Evolutionary conservation across 2,888 invertebrate species (phyloP).

Genomic region (Chrysodeixis includens): DNA sequence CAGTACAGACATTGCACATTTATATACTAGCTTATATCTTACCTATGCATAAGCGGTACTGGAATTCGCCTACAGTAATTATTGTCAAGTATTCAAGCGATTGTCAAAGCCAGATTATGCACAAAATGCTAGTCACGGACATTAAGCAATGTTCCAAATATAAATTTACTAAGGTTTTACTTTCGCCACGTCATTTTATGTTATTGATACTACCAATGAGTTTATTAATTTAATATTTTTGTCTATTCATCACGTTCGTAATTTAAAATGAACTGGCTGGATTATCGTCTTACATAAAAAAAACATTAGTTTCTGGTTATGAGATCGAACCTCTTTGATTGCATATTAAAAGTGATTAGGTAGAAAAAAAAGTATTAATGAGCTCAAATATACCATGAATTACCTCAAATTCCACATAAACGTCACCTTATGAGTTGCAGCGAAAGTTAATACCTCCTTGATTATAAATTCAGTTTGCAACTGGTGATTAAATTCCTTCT

Average conservation of each 20-base stretch:
- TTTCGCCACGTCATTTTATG: conserved; percentile 28
- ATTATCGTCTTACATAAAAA: not conserved
- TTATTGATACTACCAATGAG: not conserved
- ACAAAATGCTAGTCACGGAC: conserved; percentile 30
- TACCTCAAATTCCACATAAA: conserved; percentile 15
- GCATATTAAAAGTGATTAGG: not conserved
- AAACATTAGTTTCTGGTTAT: not conserved
- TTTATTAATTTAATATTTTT: not conserved
- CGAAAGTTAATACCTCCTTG: conserved; percentile 24
- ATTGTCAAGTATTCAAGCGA: conserved; percentile 22
- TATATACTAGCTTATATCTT: conserved; percentile 10
- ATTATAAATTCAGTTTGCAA: conserved; percentile 21
- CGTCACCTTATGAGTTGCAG: conserved; percentile 16
- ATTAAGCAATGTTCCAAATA: conserved; percentile 36
- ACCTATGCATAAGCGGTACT: conserved; percentile 1
- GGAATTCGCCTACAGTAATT: conserved; percentile 19
- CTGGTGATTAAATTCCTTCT: conserved; percentile 9
- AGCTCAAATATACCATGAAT: not conserved
- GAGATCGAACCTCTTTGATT: not conserved
- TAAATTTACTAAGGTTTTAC: conserved; percentile 14
- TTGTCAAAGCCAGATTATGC: conserved; percentile 39
- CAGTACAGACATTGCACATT: conserved; percentile 23
- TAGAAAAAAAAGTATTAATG: not conserved
- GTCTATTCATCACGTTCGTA: not conserved
- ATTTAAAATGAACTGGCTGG: not conserved